Base-by-base conservation (phyloP, 2,797 vertebrate genomes). In the Tapera naevia region DNA sequence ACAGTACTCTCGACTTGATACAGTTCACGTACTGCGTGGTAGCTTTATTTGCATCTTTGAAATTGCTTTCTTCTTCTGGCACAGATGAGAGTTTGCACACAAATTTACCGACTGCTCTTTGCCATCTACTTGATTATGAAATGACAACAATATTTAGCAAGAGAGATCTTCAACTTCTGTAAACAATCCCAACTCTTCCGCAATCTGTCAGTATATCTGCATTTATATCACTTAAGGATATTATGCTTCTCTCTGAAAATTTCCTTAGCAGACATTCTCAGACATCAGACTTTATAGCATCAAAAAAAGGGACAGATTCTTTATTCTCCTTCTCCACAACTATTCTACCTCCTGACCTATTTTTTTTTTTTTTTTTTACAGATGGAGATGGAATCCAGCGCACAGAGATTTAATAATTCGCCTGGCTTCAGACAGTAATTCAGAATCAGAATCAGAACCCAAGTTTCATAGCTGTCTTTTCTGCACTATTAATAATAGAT, bases 121-220 rank as follows among this genome's bases (percentile, higher is more conserved):
- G 93, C 62, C 72, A 86, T 89, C 89, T 80, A 64, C 65, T 94
- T 94, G 82, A 94, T 92, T 91, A 92, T 75, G 66, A 95, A 94
- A 94, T 0, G 39, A 65, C 89, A 94, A 91, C 67, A 94, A 61
- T 62, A 69, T 95, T 92, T 78, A 95, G 86, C 65, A 86, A 50
- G 70, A 91, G 72, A 88, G 85, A 83, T 86, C 51, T 91, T 96
- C 91, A 88, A 51, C 75, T 92, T 60, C 87, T 79, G 82, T 79
- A 95, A 94, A 95, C 64, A 86, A 58, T 87, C 54, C 43, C 74
- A 71, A 80, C 57, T 76, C 53, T 86, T 81, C 61, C 88, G 57
- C 58, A 86, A 48, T 79, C 51, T 88, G 74, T 53, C 90, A 91
- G 50, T 22, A 7, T 82, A 80, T 82, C 65, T 69, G 50, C 46